A percentile compares a stretch with the other conserved stretches of the same genome.
These are phyloP conservation scores for Dimorphilus gyrociliatus DNA, from an alignment of 2,888 invertebrate genomes.

Conservation along the genomic window DNA sequence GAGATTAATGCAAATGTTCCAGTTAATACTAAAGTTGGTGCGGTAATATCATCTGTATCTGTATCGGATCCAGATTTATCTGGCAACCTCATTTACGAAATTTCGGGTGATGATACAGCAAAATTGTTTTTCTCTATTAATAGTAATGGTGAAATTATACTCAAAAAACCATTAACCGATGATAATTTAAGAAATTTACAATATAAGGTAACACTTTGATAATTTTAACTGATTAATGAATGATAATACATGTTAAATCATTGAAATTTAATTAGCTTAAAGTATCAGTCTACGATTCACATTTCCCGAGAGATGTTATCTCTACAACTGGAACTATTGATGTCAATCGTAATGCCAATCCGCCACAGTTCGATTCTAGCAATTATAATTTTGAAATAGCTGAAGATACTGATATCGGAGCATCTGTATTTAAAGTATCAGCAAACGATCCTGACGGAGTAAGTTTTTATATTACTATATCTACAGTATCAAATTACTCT, in stretches of 20 bases:
- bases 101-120: conserved; percentile 12
- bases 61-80: too few species aligned
- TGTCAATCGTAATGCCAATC: conserved; percentile 22
- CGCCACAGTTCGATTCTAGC: conserved; percentile 14
- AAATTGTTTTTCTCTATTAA: conserved; percentile 13
- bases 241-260: too few species aligned
- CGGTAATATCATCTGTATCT: too few species aligned
- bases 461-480: too few species aligned
- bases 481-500: too few species aligned
- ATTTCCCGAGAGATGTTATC: conserved; percentile 15
- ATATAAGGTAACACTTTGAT: conserved; percentile 7
- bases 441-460: conserved; percentile 23
- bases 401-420: conserved; percentile 14
- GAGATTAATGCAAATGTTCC: conserved; percentile 16
- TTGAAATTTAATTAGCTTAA: conserved; percentile 9
- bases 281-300: conserved; percentile 18
- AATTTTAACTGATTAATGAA: neutral
- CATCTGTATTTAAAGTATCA: conserved; percentile 14
- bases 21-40: conserved; percentile 15
- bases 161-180: conserved; percentile 7
- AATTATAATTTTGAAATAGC: conserved; percentile 12
- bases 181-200: conserved; percentile 8
- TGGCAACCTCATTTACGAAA: conserved; percentile 13
- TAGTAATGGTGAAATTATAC: conserved; percentile 8
- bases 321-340: conserved; percentile 19